Evolutionary conservation across 2,113 vertebrate genomes (phyloP).

Genomic region (Nesogale talazaci): DNA sequence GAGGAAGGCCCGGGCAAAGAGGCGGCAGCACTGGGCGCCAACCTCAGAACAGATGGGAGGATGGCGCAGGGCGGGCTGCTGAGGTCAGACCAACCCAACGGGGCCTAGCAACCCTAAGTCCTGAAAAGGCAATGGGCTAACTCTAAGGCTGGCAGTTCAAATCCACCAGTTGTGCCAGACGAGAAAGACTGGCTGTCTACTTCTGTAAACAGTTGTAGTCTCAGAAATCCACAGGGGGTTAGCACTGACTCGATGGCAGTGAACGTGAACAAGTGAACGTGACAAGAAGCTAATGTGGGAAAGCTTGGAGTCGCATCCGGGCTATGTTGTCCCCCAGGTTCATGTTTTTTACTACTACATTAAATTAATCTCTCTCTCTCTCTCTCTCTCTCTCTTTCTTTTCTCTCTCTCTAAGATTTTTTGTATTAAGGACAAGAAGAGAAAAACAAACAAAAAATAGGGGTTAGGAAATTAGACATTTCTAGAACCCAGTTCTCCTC

Average conservation of each 20-base stretch:
- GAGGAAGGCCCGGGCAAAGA: too few species aligned
- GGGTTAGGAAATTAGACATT: background rate
- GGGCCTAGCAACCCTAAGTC: too few species aligned
- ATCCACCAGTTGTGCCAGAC: too few species aligned
- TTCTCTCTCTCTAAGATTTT: constrained; percentile 27
- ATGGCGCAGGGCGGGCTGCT: too few species aligned
- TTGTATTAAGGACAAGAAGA: background rate
- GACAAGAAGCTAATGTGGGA: constrained; percentile 9
- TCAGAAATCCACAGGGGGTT: background rate
- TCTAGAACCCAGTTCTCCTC: background rate
- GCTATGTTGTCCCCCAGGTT: background rate
- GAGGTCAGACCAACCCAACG: too few species aligned
- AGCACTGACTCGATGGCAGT: too few species aligned
- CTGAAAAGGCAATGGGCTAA: too few species aligned
- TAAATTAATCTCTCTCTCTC: constrained; percentile 5
- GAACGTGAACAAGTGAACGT: background rate
- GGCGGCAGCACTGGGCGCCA: too few species aligned
- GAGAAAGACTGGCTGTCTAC: too few species aligned
- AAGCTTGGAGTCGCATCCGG: background rate
- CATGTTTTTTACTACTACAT: background rate
- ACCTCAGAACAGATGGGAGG: too few species aligned
- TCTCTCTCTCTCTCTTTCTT: background rate
- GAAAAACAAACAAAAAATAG: background rate
- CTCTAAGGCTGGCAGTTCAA: too few species aligned
- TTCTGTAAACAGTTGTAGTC: too few species aligned